Evolutionary conservation across 2,113 vertebrate species (phyloP), one percentile per base, ranked within the genome.

Genomic region (Cyphomyrus discorhynchus): DNA sequence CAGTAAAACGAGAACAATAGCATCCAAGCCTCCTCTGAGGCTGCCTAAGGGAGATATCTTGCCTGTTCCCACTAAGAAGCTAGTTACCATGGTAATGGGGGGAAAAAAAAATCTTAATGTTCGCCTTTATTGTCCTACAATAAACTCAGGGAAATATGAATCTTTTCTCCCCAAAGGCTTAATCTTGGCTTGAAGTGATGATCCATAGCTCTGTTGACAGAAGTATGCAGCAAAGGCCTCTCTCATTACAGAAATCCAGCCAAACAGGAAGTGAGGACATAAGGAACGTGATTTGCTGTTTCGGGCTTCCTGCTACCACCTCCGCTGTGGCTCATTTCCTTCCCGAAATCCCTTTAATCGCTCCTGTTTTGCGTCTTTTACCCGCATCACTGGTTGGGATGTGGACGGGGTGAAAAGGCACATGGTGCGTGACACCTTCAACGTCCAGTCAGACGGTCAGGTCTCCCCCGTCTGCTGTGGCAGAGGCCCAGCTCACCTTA

Each of bases 51-150:
- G 42, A 86, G 80, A 70, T 62, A 39, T 19, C 92, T 90, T 86
- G 90, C 80, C 91, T 92, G 92, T 92, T 90, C 89, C 91, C 91
- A 92, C 85, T 27, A 19, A 56, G 62, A n/a, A 77, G 90, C 84
- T 91, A 24, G 95, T 95, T 95, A 92, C 95, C 95, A 95, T 95
- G 94, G 95, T 91, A 92, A 95, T 94, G 89, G 89, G 35, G n/a
- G 13, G 7, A 42, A 80, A 93, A 92, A 92, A 92, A 82, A 90
- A 86, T 86, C 90, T 83, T 35, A 83, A 86, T 50, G 85, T 87
- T 91, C n/a, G 50, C 89, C 87, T 66, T 91, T 91, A 93, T 93
- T 92, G 93, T 93, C 93, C 95, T 93, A 90, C 90, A 91, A 93
- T 94, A 93, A 95, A 94, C 88, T 92, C 88, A 90, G 92, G 62